A percentile compares a stretch with the other conserved stretches of the same genome.
Conservation (phyloP, 2,797 vertebrate genomes). For the Parotocinclus haroldoi region DNA sequence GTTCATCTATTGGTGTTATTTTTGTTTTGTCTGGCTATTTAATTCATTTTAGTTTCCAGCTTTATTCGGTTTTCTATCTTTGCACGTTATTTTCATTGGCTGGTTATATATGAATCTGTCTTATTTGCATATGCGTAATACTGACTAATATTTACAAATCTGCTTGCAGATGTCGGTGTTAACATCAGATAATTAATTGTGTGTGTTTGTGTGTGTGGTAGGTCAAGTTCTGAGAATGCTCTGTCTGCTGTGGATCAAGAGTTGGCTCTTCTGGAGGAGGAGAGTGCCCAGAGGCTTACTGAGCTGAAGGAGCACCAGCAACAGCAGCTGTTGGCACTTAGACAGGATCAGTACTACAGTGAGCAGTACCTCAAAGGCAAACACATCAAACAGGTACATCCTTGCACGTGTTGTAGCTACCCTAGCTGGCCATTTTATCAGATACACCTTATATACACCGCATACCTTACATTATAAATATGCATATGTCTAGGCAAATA, state of each 20-base stretch:
- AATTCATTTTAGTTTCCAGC: too few species aligned
- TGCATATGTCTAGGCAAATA: too few species aligned
- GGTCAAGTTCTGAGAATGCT: conserved; percentile 84
- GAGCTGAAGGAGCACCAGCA: conserved; percentile 94
- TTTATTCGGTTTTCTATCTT: background rate
- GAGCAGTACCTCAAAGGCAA: conserved; percentile 96
- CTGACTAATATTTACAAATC: background rate
- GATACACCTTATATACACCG: too few species aligned
- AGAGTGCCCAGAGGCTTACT: conserved; percentile 79
- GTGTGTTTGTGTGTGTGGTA: conserved; percentile 62
- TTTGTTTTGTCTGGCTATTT: background rate
- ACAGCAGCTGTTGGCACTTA: conserved; percentile 87
- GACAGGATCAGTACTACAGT: conserved; percentile 96
- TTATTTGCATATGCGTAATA: background rate
- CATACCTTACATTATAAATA: too few species aligned
- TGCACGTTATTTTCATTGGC: too few species aligned
- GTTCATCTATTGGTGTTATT: background rate
- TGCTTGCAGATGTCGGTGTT: background rate
- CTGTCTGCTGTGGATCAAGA: conserved; percentile 84
- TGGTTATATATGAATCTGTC: too few species aligned
- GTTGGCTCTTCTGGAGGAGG: conserved; percentile 82
- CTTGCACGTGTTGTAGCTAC: too few species aligned
- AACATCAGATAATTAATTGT: background rate
- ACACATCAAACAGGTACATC: conserved; percentile 89
- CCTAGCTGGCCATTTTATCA: too few species aligned